Evolutionary conservation across 2,797 vertebrate species (phyloP).

Genomic region (Macropodus opercularis): DNA sequence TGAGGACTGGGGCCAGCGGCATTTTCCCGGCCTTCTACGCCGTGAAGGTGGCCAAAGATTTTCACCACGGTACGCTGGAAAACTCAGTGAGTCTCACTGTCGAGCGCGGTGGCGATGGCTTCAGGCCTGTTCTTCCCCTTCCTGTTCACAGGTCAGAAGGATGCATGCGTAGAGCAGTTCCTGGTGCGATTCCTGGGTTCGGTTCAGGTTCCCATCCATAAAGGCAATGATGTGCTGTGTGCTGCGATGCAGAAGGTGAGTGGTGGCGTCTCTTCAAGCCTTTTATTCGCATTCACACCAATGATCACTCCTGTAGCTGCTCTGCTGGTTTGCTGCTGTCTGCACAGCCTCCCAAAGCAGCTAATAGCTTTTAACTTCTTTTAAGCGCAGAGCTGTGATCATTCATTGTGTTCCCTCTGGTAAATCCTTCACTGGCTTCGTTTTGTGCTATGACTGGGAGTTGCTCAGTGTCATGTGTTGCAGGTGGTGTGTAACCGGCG

Average conservation of each 20-base stretch:
- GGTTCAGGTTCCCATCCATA: conserved; percentile 93
- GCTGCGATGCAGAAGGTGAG: conserved; percentile 99
- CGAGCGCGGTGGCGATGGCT: neutral
- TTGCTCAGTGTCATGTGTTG: too few species aligned
- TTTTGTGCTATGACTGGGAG: too few species aligned
- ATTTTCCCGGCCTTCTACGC: conserved; percentile 96
- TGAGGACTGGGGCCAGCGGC: conserved; percentile 91
- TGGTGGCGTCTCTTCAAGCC: too few species aligned
- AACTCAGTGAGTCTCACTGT: neutral
- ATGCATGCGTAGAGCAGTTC: conserved; percentile 86
- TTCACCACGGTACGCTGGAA: conserved; percentile 77
- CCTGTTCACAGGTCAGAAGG: conserved; percentile 57
- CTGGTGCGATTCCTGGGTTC: conserved; percentile 93
- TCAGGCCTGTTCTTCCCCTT: neutral
- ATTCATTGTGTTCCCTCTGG: conserved; percentile 4
- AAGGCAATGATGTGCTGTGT: conserved; percentile 92
- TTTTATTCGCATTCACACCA: too few species aligned
- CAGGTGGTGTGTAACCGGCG: conserved; percentile 93
- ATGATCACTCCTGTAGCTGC: too few species aligned
- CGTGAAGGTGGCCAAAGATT: conserved; percentile 80
- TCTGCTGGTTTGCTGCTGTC: too few species aligned
- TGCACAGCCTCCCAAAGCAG: too few species aligned
- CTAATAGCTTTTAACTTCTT: too few species aligned
- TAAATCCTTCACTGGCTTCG: conserved; percentile 2
- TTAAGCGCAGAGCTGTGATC: conserved; percentile 1